Conservation (phyloP, 2,797 vertebrate species). For the Prunella strophiata region DNA sequence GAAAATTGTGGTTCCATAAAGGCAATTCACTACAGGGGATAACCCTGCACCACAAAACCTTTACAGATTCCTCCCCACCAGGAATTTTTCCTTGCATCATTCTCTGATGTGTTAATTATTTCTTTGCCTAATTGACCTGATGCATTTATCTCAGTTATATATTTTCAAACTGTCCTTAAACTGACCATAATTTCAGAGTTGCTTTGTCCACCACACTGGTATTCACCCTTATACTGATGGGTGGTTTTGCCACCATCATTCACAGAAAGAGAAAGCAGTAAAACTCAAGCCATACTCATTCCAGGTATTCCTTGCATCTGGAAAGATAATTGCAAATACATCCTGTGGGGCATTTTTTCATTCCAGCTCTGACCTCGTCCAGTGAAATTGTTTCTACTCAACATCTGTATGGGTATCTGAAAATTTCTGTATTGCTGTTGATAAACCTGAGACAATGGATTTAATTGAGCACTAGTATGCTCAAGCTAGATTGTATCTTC, state of each 20-base stretch:
- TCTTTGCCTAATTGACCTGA: neutral
- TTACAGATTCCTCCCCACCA: neutral
- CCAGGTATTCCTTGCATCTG: neutral
- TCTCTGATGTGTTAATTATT: slow-evolving; percentile 12
- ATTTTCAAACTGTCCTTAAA: neutral
- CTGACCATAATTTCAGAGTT: neutral
- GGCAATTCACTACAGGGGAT: neutral
- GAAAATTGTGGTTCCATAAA: slow-evolving; percentile 1
- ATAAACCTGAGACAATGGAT: neutral
- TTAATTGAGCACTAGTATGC: neutral
- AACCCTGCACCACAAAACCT: neutral
- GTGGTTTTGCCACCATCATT: neutral
- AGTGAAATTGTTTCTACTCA: neutral
- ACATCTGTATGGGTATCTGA: neutral
- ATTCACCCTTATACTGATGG: neutral
- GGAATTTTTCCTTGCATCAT: neutral
- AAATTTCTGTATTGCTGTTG: neutral
- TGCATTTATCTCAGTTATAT: neutral
- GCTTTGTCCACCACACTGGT: neutral
- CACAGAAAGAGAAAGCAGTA: neutral
- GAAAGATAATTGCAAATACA: neutral
- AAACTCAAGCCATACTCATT: neutral
- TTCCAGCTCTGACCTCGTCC: neutral
- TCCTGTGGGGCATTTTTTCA: neutral
- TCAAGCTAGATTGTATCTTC: neutral